Evolutionary conservation across 2,888 invertebrate species (phyloP).

Genomic region (Phalera bucephala): DNA sequence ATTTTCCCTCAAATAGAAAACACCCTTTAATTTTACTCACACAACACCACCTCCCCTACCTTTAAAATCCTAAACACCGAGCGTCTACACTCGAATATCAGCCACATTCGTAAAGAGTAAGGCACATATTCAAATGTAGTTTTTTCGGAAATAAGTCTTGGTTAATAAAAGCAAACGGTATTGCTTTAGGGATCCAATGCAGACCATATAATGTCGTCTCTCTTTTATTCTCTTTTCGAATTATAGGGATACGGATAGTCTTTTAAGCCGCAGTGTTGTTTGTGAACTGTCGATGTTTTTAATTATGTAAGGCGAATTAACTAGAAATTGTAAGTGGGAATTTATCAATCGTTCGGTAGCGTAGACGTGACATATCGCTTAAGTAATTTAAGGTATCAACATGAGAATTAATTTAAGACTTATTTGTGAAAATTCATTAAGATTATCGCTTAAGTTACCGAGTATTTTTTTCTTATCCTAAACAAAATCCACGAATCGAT

Average conservation of each 20-base stretch:
- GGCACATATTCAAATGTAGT: neutral
- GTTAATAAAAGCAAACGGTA: constrained; percentile 28
- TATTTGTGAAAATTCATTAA: no score
- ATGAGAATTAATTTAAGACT: no score
- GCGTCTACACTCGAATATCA: neutral
- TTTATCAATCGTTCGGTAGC: constrained; percentile 10
- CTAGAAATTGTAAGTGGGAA: constrained; percentile 12
- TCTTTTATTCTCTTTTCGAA: constrained; percentile 48
- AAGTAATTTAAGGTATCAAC: no score
- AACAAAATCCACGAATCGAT: no score
- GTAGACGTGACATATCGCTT: neutral
- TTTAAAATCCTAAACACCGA: constrained; percentile 10
- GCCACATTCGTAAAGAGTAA: neutral
- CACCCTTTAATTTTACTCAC: constrained; percentile 65
- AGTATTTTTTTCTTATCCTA: no score
- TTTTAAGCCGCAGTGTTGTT: constrained; percentile 28
- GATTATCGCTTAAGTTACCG: no score
- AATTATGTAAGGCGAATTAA: constrained; percentile 15
- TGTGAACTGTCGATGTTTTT: constrained; percentile 17
- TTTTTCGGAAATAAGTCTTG: constrained; percentile 1
- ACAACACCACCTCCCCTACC: constrained; percentile 19
- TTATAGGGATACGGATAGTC: constrained; percentile 36
- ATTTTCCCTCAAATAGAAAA: constrained; percentile 61
- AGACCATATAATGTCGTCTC: constrained; percentile 44
- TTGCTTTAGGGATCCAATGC: constrained; percentile 53